Percentiles rank a stretch among this genome's conserved stretches.
Conservation (phyloP, 2,888 invertebrate genomes). For the Acleris holmiana region DNA sequence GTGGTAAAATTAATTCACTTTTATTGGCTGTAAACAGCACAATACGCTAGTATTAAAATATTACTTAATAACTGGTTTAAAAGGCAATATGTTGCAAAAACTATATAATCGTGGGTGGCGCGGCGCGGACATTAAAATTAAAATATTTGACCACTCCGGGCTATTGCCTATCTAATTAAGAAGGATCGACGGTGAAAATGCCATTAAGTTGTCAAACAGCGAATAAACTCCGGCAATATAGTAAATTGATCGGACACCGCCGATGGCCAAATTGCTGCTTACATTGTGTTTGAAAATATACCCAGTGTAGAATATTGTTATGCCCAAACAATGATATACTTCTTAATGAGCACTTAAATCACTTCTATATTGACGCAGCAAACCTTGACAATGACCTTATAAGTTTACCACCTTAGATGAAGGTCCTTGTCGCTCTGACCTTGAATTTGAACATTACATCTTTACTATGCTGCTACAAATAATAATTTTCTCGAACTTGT, state of each 20-base stretch:
- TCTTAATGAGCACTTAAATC: slow-evolving; percentile 25
- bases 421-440: not conserved
- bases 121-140: slow-evolving; percentile 57
- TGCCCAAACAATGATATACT: slow-evolving; percentile 14
- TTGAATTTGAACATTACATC: not conserved
- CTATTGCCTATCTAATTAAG: slow-evolving; percentile 58
- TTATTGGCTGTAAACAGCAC: slow-evolving; percentile 50
- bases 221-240: slow-evolving; percentile 57
- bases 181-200: slow-evolving; percentile 59
- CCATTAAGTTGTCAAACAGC: slow-evolving; percentile 66
- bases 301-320: slow-evolving; percentile 34
- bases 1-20: slow-evolving; percentile 23
- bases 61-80: slow-evolving; percentile 55
- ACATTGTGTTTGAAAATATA: slow-evolving; percentile 44
- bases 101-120: slow-evolving; percentile 63
- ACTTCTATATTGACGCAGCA: slow-evolving; percentile 20
- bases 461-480: slow-evolving; percentile 5
- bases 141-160: slow-evolving; percentile 61
- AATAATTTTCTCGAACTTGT: not conserved
- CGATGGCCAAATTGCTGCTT: slow-evolving; percentile 45
- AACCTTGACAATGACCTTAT: not conserved
- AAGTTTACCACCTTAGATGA: no score
- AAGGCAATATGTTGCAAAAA: slow-evolving; percentile 47
- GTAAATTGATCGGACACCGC: slow-evolving; percentile 52
- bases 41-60: slow-evolving; percentile 45